Base-by-base conservation (phyloP, 2,797 vertebrate species). In the Acipenser transmontanus region DNA sequence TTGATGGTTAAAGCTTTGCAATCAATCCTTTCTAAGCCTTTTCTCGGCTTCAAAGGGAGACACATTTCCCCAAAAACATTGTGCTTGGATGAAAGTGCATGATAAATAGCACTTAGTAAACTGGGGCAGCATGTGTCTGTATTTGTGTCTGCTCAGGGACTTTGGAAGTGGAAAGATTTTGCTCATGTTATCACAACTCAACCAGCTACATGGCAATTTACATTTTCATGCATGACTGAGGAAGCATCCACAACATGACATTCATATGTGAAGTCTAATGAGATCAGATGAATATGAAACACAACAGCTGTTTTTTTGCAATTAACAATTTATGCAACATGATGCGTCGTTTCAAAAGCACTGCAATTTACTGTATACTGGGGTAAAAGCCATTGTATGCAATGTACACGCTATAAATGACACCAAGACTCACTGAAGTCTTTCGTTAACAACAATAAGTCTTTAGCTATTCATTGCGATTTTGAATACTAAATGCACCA, bases 311-410 rank as follows among this genome's bases (percentile, higher is more conserved):
- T 82, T 78, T 80, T 34, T 80, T 81, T 59, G 76, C 60, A 73
- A 78, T 91, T 83, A 88, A 90, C 89, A 89, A 89, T 88, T 81
- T 72, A 86, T 86, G 77, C 85, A 69, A 82, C 81, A 83, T 85
- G 85, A 85, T 70, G 83, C 80, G 76, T 75, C 70, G 81, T 85
- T 84, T 81, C 77, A 72, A 79, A 82, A 74, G 69, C 64, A 70
- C 74, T 74, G 76, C 80, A 77, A 81, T 78, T 81, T 72, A 65
- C 75, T 72, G 77, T 80, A 74, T 72, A 65, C 69, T 70, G 78
- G 78, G 74, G 66, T 63, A 49, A 59, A 68, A 68, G 70, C 49
- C 54, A 34, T 64, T 64, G 65, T 75, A 65, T 73, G 63, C 50
- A 77, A 73, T 70, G 8, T 69, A 67, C 62, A 63, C 61, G 50